These are phyloP conservation scores for Buteo buteo DNA, from an alignment of 2,113 vertebrate species.

Conservation along the genomic window DNA sequence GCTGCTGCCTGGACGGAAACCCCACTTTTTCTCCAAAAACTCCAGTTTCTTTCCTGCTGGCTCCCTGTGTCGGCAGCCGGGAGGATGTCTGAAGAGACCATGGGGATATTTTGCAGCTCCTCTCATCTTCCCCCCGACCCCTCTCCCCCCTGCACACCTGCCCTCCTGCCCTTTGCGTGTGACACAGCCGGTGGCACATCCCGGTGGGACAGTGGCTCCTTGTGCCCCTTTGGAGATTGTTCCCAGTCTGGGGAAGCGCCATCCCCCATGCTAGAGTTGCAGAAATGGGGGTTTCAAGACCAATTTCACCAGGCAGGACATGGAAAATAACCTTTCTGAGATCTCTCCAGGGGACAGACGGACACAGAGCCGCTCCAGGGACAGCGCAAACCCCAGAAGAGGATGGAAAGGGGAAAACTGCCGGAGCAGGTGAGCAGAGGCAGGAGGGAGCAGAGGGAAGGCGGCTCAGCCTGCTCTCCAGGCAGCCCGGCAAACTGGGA, in stretches of 20 bases:
- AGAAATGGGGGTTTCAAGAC: neutral
- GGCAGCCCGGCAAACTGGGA: neutral
- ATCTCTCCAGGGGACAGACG: neutral
- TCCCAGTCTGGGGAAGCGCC: neutral
- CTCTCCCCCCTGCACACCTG: neutral
- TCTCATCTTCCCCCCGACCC: neutral
- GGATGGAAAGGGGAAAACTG: neutral
- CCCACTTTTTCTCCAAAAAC: neutral
- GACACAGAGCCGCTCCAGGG: neutral
- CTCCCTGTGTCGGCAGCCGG: rapidly evolving
- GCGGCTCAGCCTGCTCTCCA: constrained; percentile 8
- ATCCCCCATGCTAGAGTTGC: neutral
- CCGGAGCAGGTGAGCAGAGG: neutral
- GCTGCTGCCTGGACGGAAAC: neutral
- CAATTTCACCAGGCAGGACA: neutral
- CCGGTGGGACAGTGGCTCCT: neutral
- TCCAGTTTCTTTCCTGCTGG: neutral
- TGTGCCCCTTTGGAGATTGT: neutral
- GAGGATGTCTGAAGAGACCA: neutral
- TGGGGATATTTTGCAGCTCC: neutral
- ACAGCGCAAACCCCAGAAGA: neutral
- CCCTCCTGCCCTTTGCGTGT: rapidly evolving
- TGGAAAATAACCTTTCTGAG: neutral
- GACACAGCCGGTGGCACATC: neutral
- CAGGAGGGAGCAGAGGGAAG: neutral